Percentiles rank a stretch among this genome's conserved stretches.
Evolutionary conservation across 2,888 invertebrate species (phyloP).

Genomic region (Parelbella ahira): DNA sequence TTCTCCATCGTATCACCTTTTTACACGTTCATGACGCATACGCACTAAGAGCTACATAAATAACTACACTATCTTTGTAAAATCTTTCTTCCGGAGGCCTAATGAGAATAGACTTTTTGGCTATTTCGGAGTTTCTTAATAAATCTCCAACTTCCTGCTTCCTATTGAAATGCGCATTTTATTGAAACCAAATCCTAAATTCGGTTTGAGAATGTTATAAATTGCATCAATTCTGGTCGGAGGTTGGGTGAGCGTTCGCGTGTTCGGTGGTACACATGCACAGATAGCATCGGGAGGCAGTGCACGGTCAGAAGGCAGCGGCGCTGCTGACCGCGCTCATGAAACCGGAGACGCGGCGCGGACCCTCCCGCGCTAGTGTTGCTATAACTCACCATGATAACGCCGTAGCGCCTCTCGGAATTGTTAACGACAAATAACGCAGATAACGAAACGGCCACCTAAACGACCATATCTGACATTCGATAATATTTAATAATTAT

Average conservation of each 20-base stretch:
- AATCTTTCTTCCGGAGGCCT: too few relatives aligned
- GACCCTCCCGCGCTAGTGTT: constrained; percentile 38
- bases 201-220: neutral
- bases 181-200: too few relatives aligned
- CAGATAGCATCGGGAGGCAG: constrained; percentile 36
- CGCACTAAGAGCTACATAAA: too few relatives aligned
- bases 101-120: too few relatives aligned
- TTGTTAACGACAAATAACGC: constrained; percentile 75
- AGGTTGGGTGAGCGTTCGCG: too few relatives aligned
- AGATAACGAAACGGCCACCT: constrained; percentile 73
- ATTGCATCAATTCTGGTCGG: too few relatives aligned
- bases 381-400: constrained; percentile 75
- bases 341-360: constrained; percentile 55
- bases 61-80: too few relatives aligned
- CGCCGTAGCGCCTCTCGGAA: constrained; percentile 54
- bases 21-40: too few relatives aligned
- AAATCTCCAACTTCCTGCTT: too few relatives aligned
- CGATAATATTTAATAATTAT: constrained; percentile 79
- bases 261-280: constrained; percentile 21
- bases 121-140: too few relatives aligned
- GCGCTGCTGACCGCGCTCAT: constrained; percentile 47
- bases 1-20: too few relatives aligned
- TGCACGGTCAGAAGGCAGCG: constrained; percentile 40
- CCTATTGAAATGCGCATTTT: too few relatives aligned
- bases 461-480: constrained; percentile 71